phyloP scores from a whole-genome alignment of 2,888 invertebrate species.

The Mesorhabditis sp. region DNA sequence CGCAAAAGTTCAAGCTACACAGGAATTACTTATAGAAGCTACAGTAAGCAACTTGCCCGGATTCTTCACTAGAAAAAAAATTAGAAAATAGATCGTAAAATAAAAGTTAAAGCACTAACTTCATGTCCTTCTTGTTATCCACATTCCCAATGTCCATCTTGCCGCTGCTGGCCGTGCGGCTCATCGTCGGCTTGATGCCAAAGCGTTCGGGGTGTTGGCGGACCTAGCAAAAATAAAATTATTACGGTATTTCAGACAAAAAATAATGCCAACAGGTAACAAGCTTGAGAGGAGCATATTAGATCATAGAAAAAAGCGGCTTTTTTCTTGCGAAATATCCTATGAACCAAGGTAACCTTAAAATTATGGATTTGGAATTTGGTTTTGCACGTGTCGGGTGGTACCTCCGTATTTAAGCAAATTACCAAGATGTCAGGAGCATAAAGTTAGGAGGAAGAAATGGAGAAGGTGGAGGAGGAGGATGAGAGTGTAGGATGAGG shows the following conservation, averaged over 20 bases:
- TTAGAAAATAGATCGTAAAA: not conserved
- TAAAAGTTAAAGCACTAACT: constrained; percentile 28
- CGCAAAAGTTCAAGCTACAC: too few species aligned
- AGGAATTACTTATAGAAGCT: not conserved
- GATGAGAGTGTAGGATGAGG: too few species aligned
- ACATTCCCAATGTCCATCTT: constrained; percentile 38
- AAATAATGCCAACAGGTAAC: not conserved
- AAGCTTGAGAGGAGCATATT: not conserved
- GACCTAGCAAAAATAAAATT: constrained; percentile 59
- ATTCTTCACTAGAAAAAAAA: not conserved
- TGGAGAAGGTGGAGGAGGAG: too few species aligned
- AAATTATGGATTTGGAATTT: too few species aligned
- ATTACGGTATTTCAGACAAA: not conserved
- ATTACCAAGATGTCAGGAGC: too few species aligned
- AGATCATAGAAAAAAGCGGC: not conserved
- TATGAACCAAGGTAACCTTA: too few species aligned
- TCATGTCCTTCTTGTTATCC: constrained; percentile 49
- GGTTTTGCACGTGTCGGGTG: too few species aligned
- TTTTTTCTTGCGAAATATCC: too few species aligned
- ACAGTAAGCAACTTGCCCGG: not conserved
- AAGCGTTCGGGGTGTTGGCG: constrained; percentile 70
- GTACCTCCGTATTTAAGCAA: too few species aligned
- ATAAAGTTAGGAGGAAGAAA: too few species aligned
- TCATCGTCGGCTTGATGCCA: constrained; percentile 69
- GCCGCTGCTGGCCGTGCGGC: constrained; percentile 48